These are phyloP conservation scores for Sebastes minor DNA, from an alignment of 2,797 vertebrate genomes.

Conservation along the genomic window DNA sequence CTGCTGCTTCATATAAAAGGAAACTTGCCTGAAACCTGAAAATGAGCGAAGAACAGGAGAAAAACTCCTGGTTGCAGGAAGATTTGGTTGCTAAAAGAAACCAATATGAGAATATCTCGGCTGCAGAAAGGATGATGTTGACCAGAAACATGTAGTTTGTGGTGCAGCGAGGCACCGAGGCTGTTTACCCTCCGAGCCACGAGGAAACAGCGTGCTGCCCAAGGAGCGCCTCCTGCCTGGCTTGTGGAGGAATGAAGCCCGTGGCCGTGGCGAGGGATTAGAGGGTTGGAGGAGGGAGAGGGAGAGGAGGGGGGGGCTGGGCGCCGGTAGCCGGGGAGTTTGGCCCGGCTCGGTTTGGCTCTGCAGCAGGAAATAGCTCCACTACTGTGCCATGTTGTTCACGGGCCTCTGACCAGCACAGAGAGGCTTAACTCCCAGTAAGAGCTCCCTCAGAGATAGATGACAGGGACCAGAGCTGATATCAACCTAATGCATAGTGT, in stretches of 20 bases:
- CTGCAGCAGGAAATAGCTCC: constrained; percentile 51
- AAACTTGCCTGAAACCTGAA: no score
- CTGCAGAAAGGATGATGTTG: no score
- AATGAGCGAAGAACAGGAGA: no score
- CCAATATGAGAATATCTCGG: no score
- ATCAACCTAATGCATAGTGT: constrained; percentile 28
- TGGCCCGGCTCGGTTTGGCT: constrained; percentile 33
- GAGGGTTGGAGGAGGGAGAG: constrained; percentile 31
- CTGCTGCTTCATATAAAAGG: no score
- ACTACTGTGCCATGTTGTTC: constrained; percentile 25
- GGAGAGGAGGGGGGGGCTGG: constrained; percentile 9
- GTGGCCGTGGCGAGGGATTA: constrained; percentile 54
- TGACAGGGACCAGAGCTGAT: constrained; percentile 19
- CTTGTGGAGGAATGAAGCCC: constrained; percentile 54
- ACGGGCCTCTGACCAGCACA: constrained; percentile 29
- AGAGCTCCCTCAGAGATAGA: constrained; percentile 18
- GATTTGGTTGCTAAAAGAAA: no score
- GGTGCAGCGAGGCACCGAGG: background rate
- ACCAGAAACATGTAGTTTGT: no score
- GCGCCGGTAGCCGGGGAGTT: constrained; percentile 11
- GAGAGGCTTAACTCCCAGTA: constrained; percentile 16
- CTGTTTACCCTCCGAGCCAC: constrained; percentile 6
- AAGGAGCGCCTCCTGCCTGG: constrained; percentile 22
- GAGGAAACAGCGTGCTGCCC: background rate
- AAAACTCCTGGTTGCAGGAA: no score